Evolutionary conservation across 2,113 vertebrate genomes (phyloP).

Genomic region (Seriola dumerili): DNA sequence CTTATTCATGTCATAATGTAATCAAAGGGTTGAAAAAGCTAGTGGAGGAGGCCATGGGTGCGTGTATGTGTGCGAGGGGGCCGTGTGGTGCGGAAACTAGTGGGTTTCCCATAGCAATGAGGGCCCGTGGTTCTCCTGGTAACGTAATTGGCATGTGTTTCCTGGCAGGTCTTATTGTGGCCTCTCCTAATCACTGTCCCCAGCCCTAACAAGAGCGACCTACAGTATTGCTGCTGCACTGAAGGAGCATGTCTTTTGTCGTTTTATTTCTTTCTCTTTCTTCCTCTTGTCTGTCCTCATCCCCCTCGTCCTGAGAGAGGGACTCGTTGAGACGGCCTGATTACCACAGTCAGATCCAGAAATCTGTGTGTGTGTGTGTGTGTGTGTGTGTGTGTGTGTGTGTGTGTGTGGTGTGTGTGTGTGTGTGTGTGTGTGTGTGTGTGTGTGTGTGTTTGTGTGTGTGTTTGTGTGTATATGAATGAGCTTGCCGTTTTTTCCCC

Average conservation of each 20-base stretch:
- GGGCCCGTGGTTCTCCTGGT: constrained; percentile 81
- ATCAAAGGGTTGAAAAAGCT: constrained; percentile 65
- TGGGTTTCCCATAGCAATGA: constrained; percentile 81
- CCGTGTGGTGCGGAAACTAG: constrained; percentile 50
- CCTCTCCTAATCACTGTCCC: constrained; percentile 83
- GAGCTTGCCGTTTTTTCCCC: constrained; percentile 38
- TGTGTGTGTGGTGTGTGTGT: constrained; percentile 30
- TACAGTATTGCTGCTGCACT: constrained; percentile 79
- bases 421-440: constrained; percentile 28
- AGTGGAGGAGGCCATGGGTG: constrained; percentile 39
- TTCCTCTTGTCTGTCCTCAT: constrained; percentile 72
- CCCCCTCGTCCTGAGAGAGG: constrained; percentile 69
- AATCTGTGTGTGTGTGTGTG: constrained; percentile 50
- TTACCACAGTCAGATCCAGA: constrained; percentile 73
- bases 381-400: constrained; percentile 34
- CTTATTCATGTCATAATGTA: constrained; percentile 69
- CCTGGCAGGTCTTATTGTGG: constrained; percentile 83
- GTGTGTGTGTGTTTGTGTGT: constrained; percentile 18
- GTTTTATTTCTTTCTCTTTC: constrained; percentile 80
- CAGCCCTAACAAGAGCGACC: constrained; percentile 82
- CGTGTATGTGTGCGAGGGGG: constrained; percentile 24
- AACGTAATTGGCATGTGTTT: constrained; percentile 87
- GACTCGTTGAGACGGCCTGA: constrained; percentile 77
- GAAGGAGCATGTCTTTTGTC: constrained; percentile 83
- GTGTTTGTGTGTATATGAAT: constrained; percentile 27